A percentile compares a stretch with the other conserved stretches of the same genome.
phyloP scores from a whole-genome alignment of 1,140 invertebrate species.

The Vanessa tameamea region DNA sequence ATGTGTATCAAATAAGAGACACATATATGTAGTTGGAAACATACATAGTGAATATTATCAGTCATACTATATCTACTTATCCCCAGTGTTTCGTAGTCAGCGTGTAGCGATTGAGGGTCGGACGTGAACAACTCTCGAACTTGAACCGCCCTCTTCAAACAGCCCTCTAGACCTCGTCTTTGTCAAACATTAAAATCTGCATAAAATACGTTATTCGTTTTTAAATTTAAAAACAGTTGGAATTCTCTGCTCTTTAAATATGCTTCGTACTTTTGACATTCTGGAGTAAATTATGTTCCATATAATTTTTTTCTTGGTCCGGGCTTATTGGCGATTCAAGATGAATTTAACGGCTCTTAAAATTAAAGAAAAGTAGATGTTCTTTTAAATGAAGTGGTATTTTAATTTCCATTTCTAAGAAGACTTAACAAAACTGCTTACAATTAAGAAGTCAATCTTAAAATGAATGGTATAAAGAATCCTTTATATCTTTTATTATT shows the following conservation, averaged over 20 bases:
- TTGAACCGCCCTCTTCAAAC: conserved; percentile 25
- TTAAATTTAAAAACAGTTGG: neutral
- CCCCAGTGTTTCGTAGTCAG: conserved; percentile 7
- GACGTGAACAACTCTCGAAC: conserved; percentile 23
- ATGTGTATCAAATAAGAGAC: no score
- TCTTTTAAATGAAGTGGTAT: no score
- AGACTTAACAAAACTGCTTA: no score
- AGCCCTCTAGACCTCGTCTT: conserved; percentile 27
- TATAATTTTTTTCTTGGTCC: neutral
- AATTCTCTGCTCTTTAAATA: conserved; percentile 1
- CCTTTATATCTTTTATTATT: no score
- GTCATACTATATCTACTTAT: neutral
- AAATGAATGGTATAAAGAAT: no score
- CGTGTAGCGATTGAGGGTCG: conserved; percentile 13
- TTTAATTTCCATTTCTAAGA: no score
- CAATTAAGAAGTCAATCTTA: no score
- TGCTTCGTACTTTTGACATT: neutral
- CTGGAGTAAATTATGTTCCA: neutral
- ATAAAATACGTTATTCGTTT: conserved; percentile 11
- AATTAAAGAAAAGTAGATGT: neutral
- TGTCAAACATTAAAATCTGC: conserved; percentile 16
- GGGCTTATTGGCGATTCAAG: neutral
- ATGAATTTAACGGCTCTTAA: neutral
- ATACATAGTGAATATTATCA: neutral
- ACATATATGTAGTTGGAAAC: no score